Evolutionary conservation across 2,797 vertebrate species (phyloP).

Genomic region (Heliangelus exortis): DNA sequence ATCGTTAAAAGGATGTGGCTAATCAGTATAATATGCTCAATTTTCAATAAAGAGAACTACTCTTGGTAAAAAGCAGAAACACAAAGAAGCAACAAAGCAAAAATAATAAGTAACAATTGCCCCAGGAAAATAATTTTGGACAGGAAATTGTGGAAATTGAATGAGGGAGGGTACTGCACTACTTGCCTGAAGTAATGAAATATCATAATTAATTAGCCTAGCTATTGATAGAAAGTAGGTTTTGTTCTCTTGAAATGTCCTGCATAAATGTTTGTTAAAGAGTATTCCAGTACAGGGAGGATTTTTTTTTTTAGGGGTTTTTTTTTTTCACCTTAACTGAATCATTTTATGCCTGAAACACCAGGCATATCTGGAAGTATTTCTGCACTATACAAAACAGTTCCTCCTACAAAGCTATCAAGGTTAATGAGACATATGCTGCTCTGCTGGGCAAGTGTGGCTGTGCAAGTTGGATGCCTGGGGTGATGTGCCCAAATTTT

Average conservation of each 20-base stretch:
- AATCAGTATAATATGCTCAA: neutral
- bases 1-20: neutral
- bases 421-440: slow-evolving; percentile 45
- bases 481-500: neutral
- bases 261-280: neutral
- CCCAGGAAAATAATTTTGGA: neutral
- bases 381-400: neutral
- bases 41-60: neutral
- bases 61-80: neutral
- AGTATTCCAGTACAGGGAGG: neutral
- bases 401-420: slow-evolving; percentile 22
- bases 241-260: slow-evolving; percentile 3
- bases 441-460: neutral
- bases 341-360: neutral
- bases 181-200: neutral
- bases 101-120: neutral
- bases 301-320: too few relatives aligned
- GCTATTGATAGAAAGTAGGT: neutral
- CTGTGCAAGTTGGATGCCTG: neutral
- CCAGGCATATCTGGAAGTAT: neutral
- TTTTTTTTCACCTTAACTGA: neutral
- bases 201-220: neutral
- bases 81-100: neutral
- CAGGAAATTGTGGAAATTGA: neutral
- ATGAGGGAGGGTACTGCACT: neutral